Conservation (phyloP, 2,797 vertebrate species). For the Sebastes glaucus region DNA sequence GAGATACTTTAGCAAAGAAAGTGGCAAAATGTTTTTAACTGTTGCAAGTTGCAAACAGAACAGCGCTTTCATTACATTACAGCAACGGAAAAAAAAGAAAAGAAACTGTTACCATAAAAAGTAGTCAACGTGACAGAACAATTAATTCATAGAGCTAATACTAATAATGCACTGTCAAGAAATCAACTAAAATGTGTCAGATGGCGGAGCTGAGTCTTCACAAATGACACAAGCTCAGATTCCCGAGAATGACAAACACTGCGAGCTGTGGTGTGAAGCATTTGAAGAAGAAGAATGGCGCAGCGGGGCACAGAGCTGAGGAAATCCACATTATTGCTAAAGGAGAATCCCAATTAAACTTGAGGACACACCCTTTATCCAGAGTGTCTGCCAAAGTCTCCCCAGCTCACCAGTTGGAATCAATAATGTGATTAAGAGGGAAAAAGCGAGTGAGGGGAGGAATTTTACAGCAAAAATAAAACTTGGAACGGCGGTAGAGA, state of each 20-base stretch:
- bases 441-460: constrained; percentile 13
- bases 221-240: constrained; percentile 57
- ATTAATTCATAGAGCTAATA: constrained; percentile 32
- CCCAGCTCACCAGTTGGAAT: constrained; percentile 44
- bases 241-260: constrained; percentile 61
- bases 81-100: background rate
- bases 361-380: constrained; percentile 52
- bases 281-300: constrained; percentile 18
- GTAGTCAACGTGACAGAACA: constrained; percentile 7
- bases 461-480: constrained; percentile 46
- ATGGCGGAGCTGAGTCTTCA: constrained; percentile 54
- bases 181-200: constrained; percentile 60
- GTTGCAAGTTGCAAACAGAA: constrained; percentile 23
- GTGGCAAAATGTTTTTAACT: constrained; percentile 27
- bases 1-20: constrained; percentile 18
- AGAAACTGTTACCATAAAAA: constrained; percentile 12
- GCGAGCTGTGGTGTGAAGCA: constrained; percentile 50
- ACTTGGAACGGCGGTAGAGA: constrained; percentile 35
- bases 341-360: constrained; percentile 70
- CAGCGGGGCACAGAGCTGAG: constrained; percentile 38
- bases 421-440: constrained; percentile 41
- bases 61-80: background rate
- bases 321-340: constrained; percentile 63
- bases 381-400: constrained; percentile 39
- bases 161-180: constrained; percentile 63